phyloP scores from a whole-genome alignment of 2,797 vertebrate species.

The Macropus fuliginosus region DNA sequence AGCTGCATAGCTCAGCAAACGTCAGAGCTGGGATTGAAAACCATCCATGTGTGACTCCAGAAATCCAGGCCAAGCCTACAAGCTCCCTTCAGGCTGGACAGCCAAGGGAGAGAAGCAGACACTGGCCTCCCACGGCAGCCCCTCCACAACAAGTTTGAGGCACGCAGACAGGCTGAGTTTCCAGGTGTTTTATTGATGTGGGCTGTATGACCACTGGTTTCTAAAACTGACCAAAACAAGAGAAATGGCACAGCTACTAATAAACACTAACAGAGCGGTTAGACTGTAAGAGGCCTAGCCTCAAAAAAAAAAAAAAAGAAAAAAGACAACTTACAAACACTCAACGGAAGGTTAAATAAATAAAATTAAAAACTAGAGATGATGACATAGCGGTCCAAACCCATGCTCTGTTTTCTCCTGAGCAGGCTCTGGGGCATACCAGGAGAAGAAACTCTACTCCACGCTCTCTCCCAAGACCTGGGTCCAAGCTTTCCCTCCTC shows the following conservation, averaged over 20 bases:
- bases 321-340: slow-evolving; percentile 78
- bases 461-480: slow-evolving; percentile 54
- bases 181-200: slow-evolving; percentile 84
- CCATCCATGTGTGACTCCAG: too few relatives aligned
- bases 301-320: slow-evolving; percentile 74
- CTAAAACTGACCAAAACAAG: slow-evolving; percentile 80
- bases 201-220: slow-evolving; percentile 83
- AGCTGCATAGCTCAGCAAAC: not conserved
- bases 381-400: slow-evolving; percentile 81
- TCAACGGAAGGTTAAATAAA: slow-evolving; percentile 88
- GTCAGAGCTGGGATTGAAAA: not conserved
- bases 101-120: not conserved
- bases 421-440: slow-evolving; percentile 81
- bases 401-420: slow-evolving; percentile 82
- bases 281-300: slow-evolving; percentile 76
- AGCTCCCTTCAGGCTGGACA: not conserved
- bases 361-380: slow-evolving; percentile 73
- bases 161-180: slow-evolving; percentile 67
- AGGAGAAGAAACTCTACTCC: slow-evolving; percentile 84
- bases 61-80: not conserved
- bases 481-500: slow-evolving; percentile 71
- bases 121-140: not conserved
- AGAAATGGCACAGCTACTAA: slow-evolving; percentile 68
- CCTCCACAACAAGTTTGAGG: slow-evolving; percentile 24
- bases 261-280: slow-evolving; percentile 80